Percentiles rank a stretch among this genome's conserved stretches.
Conservation (phyloP, 2,888 invertebrate genomes). For the Microctonus hyperodae region DNA sequence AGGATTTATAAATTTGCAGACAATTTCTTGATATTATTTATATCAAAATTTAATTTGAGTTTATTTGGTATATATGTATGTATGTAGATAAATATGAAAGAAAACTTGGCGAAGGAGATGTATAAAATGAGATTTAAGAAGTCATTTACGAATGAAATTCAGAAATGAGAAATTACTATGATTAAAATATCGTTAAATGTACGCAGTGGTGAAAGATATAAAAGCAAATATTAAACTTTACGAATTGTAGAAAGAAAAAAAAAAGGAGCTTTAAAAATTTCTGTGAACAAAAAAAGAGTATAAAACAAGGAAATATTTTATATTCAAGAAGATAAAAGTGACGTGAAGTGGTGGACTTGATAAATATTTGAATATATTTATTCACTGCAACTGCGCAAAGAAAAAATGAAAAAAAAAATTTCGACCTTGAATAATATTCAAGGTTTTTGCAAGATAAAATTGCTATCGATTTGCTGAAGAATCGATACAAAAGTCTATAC, state of each 20-base stretch:
- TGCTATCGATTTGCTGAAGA: background rate
- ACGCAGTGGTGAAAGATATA: background rate
- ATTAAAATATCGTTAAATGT: constrained; percentile 41
- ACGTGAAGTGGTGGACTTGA: constrained; percentile 4
- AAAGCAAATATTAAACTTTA: constrained; percentile 20
- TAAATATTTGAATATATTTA: background rate
- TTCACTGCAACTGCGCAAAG: background rate
- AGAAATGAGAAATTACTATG: constrained; percentile 40
- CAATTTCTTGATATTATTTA: too few species aligned
- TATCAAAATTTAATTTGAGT: too few species aligned
- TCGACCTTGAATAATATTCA: background rate
- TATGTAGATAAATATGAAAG: background rate
- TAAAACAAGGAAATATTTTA: constrained; percentile 30
- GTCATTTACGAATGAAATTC: constrained; percentile 37
- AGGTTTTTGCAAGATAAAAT: constrained; percentile 1
- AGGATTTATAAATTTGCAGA: constrained; percentile 14
- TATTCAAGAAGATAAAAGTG: constrained; percentile 15
- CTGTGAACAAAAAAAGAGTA: constrained; percentile 18
- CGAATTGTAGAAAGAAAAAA: constrained; percentile 16
- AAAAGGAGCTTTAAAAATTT: too few species aligned
- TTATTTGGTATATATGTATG: too few species aligned
- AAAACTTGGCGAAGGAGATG: background rate
- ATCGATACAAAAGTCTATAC: background rate
- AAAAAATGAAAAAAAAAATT: background rate
- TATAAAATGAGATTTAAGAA: constrained; percentile 23